Percentiles rank a stretch among this genome's conserved stretches.
Conservation (phyloP, 2,113 vertebrate genomes). For the Loxodonta africana region DNA sequence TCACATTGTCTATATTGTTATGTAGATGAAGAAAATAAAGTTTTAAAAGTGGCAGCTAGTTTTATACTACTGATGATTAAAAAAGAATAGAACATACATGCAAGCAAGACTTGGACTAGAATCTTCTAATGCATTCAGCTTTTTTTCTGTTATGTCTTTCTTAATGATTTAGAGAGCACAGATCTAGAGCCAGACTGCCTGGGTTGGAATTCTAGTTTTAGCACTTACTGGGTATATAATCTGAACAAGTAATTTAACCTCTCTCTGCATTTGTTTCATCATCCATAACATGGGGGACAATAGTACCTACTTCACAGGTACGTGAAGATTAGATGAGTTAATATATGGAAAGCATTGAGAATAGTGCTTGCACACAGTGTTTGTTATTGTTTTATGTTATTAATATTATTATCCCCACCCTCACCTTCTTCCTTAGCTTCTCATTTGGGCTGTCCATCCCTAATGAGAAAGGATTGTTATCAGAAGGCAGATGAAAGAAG, state of each 20-base stretch:
- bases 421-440: not conserved
- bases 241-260: conserved; percentile 17
- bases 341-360: not conserved
- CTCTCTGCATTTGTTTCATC: not conserved
- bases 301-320: not conserved
- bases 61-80: not conserved
- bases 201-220: conserved; percentile 12
- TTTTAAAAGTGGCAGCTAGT: not conserved
- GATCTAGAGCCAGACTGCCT: not conserved
- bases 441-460: not conserved
- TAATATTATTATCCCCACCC: not conserved
- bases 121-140: not conserved
- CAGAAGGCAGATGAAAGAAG: conserved; percentile 19
- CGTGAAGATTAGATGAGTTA: not conserved
- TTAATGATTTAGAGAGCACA: not conserved
- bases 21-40: not conserved
- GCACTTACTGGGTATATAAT: conserved; percentile 3
- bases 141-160: conserved; percentile 5
- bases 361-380: not conserved
- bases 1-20: not conserved
- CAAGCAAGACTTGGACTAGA: not conserved
- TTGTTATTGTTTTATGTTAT: not conserved
- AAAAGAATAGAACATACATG: not conserved
- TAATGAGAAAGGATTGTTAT: not conserved
- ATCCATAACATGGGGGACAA: no score